Percentiles rank a stretch among this genome's conserved stretches.
Evolutionary conservation across 1,140 invertebrate species (phyloP).

Genomic region (Cydia amplana): DNA sequence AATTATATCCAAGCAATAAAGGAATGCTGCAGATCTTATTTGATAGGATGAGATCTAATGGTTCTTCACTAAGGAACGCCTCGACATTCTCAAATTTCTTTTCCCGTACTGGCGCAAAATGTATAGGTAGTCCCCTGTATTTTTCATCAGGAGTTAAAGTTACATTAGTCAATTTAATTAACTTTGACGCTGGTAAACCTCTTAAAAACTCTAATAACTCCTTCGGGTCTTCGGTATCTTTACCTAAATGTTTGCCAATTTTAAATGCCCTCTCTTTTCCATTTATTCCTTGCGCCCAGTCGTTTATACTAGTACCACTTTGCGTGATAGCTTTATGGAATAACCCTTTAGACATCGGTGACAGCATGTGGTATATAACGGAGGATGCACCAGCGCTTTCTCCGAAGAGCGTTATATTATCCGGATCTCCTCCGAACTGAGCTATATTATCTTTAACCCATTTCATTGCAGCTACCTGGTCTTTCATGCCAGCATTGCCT

Average conservation of each 20-base stretch:
- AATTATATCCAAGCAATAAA: constrained; percentile 81
- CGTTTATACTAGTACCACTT: constrained; percentile 83
- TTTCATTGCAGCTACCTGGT: constrained; percentile 80
- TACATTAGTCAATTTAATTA: constrained; percentile 59
- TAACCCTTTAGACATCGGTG: constrained; percentile 82
- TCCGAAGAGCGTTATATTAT: constrained; percentile 87
- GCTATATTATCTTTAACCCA: constrained; percentile 75
- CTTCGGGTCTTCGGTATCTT: constrained; percentile 64
- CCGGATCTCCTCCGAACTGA: constrained; percentile 86
- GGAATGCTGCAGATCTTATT: constrained; percentile 80
- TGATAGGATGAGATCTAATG: constrained; percentile 57
- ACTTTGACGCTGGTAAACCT: constrained; percentile 61
- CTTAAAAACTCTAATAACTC: constrained; percentile 72
- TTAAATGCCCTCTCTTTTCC: constrained; percentile 62
- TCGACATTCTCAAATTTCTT: constrained; percentile 61
- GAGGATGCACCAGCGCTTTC: constrained; percentile 86
- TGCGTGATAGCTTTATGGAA: constrained; percentile 78
- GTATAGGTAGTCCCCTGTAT: constrained; percentile 68
- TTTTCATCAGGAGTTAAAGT: constrained; percentile 58
- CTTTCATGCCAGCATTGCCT: constrained; percentile 84
- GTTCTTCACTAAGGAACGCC: constrained; percentile 66
- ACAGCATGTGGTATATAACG: constrained; percentile 86
- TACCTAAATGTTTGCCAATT: constrained; percentile 69
- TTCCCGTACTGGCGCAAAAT: constrained; percentile 73
- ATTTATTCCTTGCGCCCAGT: constrained; percentile 71